Conservation (phyloP, 2,797 vertebrate species). For the Mallotus villosus region DNA sequence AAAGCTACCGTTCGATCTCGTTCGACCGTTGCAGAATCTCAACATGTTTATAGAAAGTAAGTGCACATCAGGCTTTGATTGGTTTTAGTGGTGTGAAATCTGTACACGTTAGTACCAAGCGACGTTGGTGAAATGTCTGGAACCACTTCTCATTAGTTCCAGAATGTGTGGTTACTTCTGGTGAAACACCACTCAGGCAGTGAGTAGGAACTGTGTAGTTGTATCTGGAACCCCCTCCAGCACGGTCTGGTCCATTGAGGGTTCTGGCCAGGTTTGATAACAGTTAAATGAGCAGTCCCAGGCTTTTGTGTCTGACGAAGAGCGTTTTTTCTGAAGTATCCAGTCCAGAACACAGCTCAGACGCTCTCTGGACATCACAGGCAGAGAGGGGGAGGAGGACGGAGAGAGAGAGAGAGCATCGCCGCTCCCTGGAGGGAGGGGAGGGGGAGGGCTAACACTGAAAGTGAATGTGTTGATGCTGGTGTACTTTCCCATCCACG, state of each 20-base stretch:
- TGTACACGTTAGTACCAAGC: slow-evolving; percentile 56
- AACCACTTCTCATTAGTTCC: slow-evolving; percentile 14
- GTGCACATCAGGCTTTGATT: slow-evolving; percentile 58
- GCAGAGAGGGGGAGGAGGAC: slow-evolving; percentile 20
- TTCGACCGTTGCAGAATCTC: slow-evolving; percentile 34
- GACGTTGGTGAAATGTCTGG: slow-evolving; percentile 10
- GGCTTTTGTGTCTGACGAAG: slow-evolving; percentile 14
- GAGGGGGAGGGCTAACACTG: slow-evolving; percentile 81
- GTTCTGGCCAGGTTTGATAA: slow-evolving; percentile 22
- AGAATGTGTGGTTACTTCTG: slow-evolving; percentile 31
- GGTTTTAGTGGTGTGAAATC: slow-evolving; percentile 65
- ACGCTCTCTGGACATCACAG: slow-evolving; percentile 30
- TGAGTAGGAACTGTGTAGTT: not conserved
- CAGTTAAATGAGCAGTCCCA: slow-evolving; percentile 31
- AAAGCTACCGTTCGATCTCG: slow-evolving; percentile 44
- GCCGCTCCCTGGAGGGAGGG: slow-evolving; percentile 16
- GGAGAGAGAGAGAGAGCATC: too few relatives aligned
- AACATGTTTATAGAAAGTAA: slow-evolving; percentile 48
- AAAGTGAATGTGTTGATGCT: slow-evolving; percentile 91
- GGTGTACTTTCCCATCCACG: slow-evolving; percentile 93
- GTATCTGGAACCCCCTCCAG: not conserved
- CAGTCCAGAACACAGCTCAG: slow-evolving; percentile 40
- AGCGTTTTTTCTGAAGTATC: slow-evolving; percentile 26
- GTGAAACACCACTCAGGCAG: slow-evolving; percentile 43
- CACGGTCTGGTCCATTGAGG: slow-evolving; percentile 16